phyloP scores from a whole-genome alignment of 2,113 vertebrate species.

The Chaenocephalus aceratus region DNA sequence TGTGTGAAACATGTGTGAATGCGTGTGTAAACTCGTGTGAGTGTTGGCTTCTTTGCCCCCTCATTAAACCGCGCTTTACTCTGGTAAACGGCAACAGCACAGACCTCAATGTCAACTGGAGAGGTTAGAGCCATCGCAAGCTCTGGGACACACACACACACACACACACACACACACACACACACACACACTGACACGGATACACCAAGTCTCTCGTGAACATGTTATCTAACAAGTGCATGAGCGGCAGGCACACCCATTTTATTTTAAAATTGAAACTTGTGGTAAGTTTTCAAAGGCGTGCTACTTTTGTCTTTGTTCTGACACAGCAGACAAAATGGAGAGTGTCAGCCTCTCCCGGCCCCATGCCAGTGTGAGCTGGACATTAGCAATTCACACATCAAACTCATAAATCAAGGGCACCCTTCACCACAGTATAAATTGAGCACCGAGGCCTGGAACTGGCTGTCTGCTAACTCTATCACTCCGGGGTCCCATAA shows the following conservation, averaged over 20 bases:
- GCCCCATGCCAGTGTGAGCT: constrained; percentile 34
- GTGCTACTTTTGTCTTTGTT: constrained; percentile 55
- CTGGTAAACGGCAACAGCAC: constrained; percentile 76
- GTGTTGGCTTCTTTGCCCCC: constrained; percentile 61
- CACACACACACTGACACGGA: constrained; percentile 34
- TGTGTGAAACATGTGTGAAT: constrained; percentile 18
- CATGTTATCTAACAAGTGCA: constrained; percentile 57
- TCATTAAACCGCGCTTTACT: constrained; percentile 79
- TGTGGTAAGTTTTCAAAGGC: constrained; percentile 47
- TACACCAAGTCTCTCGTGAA: constrained; percentile 37
- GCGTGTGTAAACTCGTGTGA: constrained; percentile 27
- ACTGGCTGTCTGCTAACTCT: constrained; percentile 51
- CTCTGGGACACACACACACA: constrained; percentile 58
- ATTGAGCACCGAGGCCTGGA: constrained; percentile 54
- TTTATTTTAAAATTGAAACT: constrained; percentile 57
- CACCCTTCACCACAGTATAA: constrained; percentile 60
- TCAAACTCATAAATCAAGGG: constrained; percentile 77
- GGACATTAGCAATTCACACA: constrained; percentile 70
- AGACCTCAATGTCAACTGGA: constrained; percentile 73
- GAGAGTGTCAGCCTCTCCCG: constrained; percentile 49
- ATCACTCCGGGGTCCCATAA: constrained; percentile 37
- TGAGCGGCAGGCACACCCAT: constrained; percentile 35
- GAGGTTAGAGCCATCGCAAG: constrained; percentile 76
- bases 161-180: constrained; percentile 34
- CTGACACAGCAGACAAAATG: constrained; percentile 55